Evolutionary conservation across 2,113 vertebrate species (phyloP).

Genomic region (Xyliphius kryptos): DNA sequence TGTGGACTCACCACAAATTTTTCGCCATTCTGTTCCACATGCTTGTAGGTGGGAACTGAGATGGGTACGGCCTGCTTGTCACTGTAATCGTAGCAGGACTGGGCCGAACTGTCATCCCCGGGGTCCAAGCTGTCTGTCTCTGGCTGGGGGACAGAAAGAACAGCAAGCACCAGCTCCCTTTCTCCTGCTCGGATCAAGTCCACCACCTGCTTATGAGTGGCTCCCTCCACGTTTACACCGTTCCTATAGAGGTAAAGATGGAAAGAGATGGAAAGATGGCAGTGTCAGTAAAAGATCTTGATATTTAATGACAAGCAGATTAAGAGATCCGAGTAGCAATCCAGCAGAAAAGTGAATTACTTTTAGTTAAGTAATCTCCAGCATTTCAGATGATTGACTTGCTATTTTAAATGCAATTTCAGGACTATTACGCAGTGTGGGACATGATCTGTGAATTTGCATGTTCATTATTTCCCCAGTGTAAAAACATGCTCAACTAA

Average conservation of each 20-base stretch:
- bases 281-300: background rate
- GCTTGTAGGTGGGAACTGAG: conserved; percentile 94
- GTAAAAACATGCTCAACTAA: too few relatives aligned
- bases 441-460: too few relatives aligned
- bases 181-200: conserved; percentile 93
- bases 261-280: background rate
- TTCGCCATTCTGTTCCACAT: conserved; percentile 92
- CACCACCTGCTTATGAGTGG: conserved; percentile 97
- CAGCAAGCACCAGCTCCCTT: conserved; percentile 87
- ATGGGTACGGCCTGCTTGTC: conserved; percentile 97
- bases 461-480: too few relatives aligned
- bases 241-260: conserved; percentile 51
- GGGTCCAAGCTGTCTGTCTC: conserved; percentile 89
- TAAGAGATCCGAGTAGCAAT: too few relatives aligned
- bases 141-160: conserved; percentile 88
- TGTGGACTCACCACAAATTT: conserved; percentile 97
- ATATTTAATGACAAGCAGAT: too few relatives aligned
- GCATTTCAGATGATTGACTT: too few relatives aligned
- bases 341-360: too few relatives aligned
- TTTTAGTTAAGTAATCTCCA: too few relatives aligned
- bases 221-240: conserved; percentile 90
- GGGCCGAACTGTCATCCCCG: conserved; percentile 80
- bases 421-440: too few relatives aligned
- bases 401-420: too few relatives aligned
- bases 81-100: conserved; percentile 91